Percentiles rank a stretch among this genome's conserved stretches.
phyloP scores from a whole-genome alignment of 2,888 invertebrate species.

The Alviniconcha strummeri region DNA sequence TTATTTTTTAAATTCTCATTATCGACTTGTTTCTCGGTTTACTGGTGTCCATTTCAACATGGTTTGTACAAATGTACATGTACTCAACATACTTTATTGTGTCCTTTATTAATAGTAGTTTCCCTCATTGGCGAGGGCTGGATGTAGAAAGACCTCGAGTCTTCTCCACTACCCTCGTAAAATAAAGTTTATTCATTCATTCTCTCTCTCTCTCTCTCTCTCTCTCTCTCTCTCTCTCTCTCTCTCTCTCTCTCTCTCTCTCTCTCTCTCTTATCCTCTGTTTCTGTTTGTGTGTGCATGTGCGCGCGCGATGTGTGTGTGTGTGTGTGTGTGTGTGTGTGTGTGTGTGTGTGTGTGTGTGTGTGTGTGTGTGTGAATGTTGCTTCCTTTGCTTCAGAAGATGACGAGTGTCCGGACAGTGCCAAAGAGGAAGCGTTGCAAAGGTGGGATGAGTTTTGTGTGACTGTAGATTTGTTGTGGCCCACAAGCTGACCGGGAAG shows the following conservation, averaged over 20 bases:
- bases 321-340: conserved; percentile 7
- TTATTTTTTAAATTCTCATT: no score
- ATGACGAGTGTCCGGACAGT: conserved; percentile 33
- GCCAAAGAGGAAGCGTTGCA: conserved; percentile 28
- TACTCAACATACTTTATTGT: no score
- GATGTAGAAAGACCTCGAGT: no score
- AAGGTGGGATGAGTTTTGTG: conserved; percentile 11
- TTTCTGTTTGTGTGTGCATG: neutral
- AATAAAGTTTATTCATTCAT: no score
- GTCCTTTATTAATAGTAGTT: no score
- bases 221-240: neutral
- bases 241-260: neutral
- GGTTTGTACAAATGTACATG: no score
- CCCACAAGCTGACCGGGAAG: no score
- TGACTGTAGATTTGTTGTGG: no score
- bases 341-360: conserved; percentile 4
- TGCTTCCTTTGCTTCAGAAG: conserved; percentile 14
- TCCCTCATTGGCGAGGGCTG: no score
- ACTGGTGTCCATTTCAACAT: no score
- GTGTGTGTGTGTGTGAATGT: conserved; percentile 2
- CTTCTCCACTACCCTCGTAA: no score
- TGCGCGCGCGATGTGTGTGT: conserved; percentile 7
- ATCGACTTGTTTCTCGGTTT: no score
- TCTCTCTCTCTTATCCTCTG: neutral
- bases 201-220: neutral